Base-by-base conservation (phyloP, 1,140 invertebrate genomes). In the Cotesia glomerata region DNA sequence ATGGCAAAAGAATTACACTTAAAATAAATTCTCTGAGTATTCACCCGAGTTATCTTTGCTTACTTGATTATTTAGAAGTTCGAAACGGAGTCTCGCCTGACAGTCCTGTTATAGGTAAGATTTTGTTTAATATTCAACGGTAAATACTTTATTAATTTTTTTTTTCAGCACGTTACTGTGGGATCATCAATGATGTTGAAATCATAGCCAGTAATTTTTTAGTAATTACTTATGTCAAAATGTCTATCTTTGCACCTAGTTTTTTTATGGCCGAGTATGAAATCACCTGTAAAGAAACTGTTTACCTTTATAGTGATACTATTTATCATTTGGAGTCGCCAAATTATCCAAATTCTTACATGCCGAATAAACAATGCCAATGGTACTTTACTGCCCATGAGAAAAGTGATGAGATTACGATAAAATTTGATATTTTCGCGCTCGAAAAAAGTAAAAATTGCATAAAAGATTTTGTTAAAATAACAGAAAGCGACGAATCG, bases 371-470 rank as follows among this genome's bases (percentile, higher is more conserved):
- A 83, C 95, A 98, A 77, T 99, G 98, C 85, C 90, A 98, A 45
- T 99, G 98, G 98, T 92, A 91, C 79, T 92, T 99, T 14, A 94
- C 94, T 1, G 97, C 98, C 0, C 95, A n/a, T n/a, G n/a, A 96
- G 7, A 92, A 93, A 76, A 93, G 94, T 70, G 96, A 93, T 84
- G 95, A 97, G 87, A 92, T 94, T 14, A 92, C 92, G 1, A 82
- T 94, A 4, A 91, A 93, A 76, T 94, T 94, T 80, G 92, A 93
- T 79, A 92, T 92, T 2, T 94, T 95, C 79, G 91, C 98, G 90
- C 95, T 99, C 74, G 98, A 99, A 86, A 98, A 98, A 82, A 97
- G 99, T 82, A 97, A 99, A 82, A 97, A 95, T 79, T 99, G 98
- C 84, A 94, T 97, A 1, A 99, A 99, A 83, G 98, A 99, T 84